phyloP scores from a whole-genome alignment of 2,888 invertebrate genomes.

The Phania funesta region DNA sequence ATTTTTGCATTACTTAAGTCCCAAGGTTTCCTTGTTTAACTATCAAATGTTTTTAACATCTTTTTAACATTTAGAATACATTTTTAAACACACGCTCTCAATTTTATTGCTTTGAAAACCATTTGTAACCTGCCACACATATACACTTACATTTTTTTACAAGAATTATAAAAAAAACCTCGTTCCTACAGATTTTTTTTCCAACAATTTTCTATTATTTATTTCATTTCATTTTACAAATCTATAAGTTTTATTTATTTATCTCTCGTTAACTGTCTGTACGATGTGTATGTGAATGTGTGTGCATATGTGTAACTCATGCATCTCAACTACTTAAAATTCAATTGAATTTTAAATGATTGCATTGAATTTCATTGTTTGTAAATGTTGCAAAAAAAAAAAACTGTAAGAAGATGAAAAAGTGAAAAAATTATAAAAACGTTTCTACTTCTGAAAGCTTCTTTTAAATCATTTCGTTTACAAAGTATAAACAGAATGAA shows the following conservation, averaged over 20 bases:
- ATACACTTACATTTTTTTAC: neutral
- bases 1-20: too few species aligned
- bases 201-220: constrained; percentile 48
- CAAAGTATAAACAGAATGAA: neutral
- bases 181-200: constrained; percentile 14
- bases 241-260: constrained; percentile 53
- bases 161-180: neutral
- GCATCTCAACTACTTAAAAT: constrained; percentile 78
- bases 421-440: neutral
- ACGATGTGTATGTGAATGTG: neutral
- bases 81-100: constrained; percentile 48
- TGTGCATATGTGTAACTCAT: constrained; percentile 7
- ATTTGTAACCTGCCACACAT: constrained; percentile 53
- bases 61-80: constrained; percentile 1
- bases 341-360: constrained; percentile 79
- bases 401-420: neutral
- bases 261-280: constrained; percentile 17
- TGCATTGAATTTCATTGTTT: constrained; percentile 31
- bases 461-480: neutral
- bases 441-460: neutral
- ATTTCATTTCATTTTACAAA: constrained; percentile 46
- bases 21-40: neutral
- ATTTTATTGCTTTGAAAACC: constrained; percentile 46
- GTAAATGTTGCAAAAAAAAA: constrained; percentile 18
- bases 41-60: neutral